Evolutionary conservation across 2,797 vertebrate species (phyloP), one percentile per base, ranked within the genome.

Genomic region (Galagoides demidoff): DNA sequence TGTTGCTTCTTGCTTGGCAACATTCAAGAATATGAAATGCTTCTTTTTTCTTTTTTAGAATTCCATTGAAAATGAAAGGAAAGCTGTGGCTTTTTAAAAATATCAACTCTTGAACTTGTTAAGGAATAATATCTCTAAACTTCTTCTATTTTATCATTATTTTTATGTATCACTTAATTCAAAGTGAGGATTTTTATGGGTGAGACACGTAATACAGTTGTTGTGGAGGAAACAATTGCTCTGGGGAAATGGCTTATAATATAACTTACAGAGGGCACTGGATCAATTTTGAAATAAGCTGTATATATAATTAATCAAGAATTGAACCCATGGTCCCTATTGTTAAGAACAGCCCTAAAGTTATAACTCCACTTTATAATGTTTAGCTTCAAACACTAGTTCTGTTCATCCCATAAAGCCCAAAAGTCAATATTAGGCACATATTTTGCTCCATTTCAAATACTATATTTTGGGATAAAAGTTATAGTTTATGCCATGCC

Each of bases 241-340:
- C 7, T 71, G 45, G 43, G 20, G 31, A 61, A 57, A 88, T 31
- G 22, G 85, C 14, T 19, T 90, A 20, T 29, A 55, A 45, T 88
- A 16, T 27, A 23, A 16, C 25, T 92, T 74, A 78, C 0, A 64
- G 45, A 95, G 61, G 49, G 14, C 13, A n/a, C 1, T 45, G 39
- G 37, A 37, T 22, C 23, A 93, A 27, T 74, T 92, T 90, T 93
- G 43, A 95, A 96, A 82, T 82, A 81, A 89, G 29, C 34, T 71
- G 73, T 17, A 17, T 52, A 10, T 52, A 49, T 31, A 66, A 81
- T 37, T 55, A 16, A 66, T 39, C 25, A 86, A 85, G 34, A 90
- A 55, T 7, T 57, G 55, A 85, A 86, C 17, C 52, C 94, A 17
- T 89, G 19, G 2, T 89, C 63, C 12, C 2, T 61, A 9, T 45